Percentiles rank a stretch among this genome's conserved stretches.
Evolutionary conservation across 2,888 invertebrate species (phyloP).

Genomic region (Epirrhoe alternata): DNA sequence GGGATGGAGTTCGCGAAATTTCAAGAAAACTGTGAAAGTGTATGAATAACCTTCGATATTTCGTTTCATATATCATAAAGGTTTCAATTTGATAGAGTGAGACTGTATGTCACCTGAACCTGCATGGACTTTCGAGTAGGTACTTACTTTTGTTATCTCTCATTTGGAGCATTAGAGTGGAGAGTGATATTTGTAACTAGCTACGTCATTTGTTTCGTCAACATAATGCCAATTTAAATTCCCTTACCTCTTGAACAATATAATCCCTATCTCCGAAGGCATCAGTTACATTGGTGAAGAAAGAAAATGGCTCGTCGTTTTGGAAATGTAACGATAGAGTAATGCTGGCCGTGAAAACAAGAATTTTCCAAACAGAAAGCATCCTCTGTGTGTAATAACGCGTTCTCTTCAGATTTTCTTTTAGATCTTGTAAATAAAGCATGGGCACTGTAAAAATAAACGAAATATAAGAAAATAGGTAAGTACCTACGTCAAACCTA

Average conservation of each 20-base stretch:
- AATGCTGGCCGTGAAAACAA: conserved; percentile 88
- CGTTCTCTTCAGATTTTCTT: conserved; percentile 85
- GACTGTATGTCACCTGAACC: neutral
- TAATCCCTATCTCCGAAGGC: conserved; percentile 84
- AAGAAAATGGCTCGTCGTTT: conserved; percentile 70
- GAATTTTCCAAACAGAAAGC: conserved; percentile 91
- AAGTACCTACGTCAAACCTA: too few relatives aligned
- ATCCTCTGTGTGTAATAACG: conserved; percentile 90
- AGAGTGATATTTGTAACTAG: neutral
- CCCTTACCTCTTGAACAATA: conserved; percentile 79
- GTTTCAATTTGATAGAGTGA: neutral
- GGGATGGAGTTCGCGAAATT: too few relatives aligned
- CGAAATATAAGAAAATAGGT: neutral
- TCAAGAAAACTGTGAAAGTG: too few relatives aligned
- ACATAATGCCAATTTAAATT: neutral
- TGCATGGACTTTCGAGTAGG: neutral
- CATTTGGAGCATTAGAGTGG: neutral
- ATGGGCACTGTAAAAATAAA: conserved; percentile 59
- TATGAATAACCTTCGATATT: too few relatives aligned
- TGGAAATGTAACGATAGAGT: conserved; percentile 83
- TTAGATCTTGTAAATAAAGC: conserved; percentile 71
- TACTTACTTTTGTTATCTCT: neutral
- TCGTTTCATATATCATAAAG: neutral
- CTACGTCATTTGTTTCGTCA: neutral
- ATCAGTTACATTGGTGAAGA: conserved; percentile 76